Evolutionary conservation across 2,888 invertebrate species (phyloP), one percentile per base, ranked within the genome.

Genomic region (Amitus sp.): DNA sequence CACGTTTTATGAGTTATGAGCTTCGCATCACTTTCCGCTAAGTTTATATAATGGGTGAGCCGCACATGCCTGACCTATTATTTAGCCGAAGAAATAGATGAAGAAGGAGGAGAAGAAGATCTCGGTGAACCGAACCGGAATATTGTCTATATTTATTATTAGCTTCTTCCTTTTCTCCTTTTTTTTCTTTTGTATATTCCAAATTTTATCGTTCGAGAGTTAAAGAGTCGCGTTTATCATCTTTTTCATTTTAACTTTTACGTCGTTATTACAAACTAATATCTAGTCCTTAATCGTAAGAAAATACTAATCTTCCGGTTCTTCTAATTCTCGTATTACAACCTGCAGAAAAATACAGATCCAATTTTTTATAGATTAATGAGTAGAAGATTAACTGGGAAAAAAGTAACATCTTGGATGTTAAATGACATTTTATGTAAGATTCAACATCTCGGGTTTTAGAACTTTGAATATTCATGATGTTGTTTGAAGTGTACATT

Each of bases 261-360:
- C 47, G 40, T 46, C 19, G 9, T 15, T 40, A 30, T 33, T 23
- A 39, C 28, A 12, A 20, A 55, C 46, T 45, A 48, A 58, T 37
- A 30, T 63, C 62, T 63, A 63, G 62, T 63, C 62, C 52, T 54
- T 63, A 63, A 40, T 33, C 55, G 12, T 63, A 63, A 63, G 62
- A 43, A 43, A 50, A 55, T 15, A 39, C 23, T 10, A 43, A 42
- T n/a, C n/a, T n/a, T n/a, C n/a, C n/a, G n/a, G n/a, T n/a, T n/a
- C n/a, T n/a, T n/a, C n/a, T n/a, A n/a, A n/a, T n/a, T n/a, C n/a
- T n/a, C n/a, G n/a, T n/a, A n/a, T n/a, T n/a, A n/a, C n/a, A n/a
- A n/a, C 7, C 12, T 39, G 7, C 12, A 10, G 6, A 39, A 39
- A 13, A 39, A 39, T 39, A 5, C 15, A 17, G 7, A 15, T 39